Conservation (phyloP, 2,113 vertebrate genomes). For the Rostratula benghalensis region DNA sequence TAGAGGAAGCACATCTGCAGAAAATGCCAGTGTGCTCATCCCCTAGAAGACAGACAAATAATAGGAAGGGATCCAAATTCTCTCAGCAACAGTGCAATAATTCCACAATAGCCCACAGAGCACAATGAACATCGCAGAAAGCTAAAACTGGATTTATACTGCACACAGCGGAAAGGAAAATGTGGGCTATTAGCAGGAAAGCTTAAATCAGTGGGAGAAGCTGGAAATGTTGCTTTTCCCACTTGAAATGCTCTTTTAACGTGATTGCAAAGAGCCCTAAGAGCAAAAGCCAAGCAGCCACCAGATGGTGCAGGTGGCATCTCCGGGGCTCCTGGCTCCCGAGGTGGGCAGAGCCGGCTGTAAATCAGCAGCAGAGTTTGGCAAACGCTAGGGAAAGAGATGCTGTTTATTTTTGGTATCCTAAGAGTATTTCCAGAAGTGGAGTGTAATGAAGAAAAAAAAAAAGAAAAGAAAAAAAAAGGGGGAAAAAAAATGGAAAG, state of each 20-base stretch:
- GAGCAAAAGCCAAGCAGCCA: background rate
- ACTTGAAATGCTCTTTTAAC: background rate
- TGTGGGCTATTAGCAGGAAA: background rate
- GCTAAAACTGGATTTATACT: background rate
- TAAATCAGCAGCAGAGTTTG: background rate
- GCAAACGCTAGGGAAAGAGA: background rate
- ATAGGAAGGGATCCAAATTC: background rate
- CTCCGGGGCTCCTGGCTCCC: background rate
- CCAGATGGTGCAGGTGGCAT: slow-evolving; percentile 40
- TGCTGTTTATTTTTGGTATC: background rate
- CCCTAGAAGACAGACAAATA: slow-evolving; percentile 6
- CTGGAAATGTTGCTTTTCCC: background rate
- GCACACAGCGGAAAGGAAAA: background rate
- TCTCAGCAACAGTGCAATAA: background rate
- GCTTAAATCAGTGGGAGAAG: background rate
- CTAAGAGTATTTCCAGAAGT: background rate
- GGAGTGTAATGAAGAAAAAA: background rate
- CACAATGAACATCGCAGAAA: background rate
- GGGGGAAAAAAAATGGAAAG: too few species aligned
- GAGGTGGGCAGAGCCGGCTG: background rate
- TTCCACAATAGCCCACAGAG: background rate
- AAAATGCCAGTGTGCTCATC: background rate
- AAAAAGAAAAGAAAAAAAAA: too few species aligned
- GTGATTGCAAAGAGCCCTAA: background rate
- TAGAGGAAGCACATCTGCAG: slow-evolving; percentile 21